phyloP scores from a whole-genome alignment of 2,888 invertebrate species.

The Lithophane socia region DNA sequence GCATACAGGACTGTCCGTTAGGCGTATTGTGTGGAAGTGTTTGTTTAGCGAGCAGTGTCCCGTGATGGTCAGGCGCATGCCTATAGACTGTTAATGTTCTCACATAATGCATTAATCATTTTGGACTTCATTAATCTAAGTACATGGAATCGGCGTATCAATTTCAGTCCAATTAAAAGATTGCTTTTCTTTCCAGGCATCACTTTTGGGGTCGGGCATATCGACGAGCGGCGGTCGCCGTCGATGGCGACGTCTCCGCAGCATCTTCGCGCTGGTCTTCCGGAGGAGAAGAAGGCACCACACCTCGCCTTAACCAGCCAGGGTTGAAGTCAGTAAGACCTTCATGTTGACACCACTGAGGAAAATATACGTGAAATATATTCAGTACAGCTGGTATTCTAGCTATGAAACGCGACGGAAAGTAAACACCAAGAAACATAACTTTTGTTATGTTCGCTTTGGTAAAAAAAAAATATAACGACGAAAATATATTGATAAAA shows the following conservation, averaged over 20 bases:
- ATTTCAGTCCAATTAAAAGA: neutral
- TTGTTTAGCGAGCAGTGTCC: too few relatives aligned
- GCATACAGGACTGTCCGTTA: too few relatives aligned
- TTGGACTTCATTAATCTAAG: neutral
- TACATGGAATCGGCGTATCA: neutral
- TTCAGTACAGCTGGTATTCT: constrained; percentile 32
- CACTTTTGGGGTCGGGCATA: constrained; percentile 87
- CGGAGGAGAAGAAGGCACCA: constrained; percentile 90
- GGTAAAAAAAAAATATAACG: constrained; percentile 21
- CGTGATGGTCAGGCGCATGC: too few relatives aligned
- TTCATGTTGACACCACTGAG: constrained; percentile 18
- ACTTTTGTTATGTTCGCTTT: constrained; percentile 56
- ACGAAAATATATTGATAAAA: constrained; percentile 41
- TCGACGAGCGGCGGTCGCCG: constrained; percentile 91
- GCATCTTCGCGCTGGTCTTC: constrained; percentile 96
- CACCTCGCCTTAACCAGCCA: constrained; percentile 73
- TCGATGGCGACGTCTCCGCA: constrained; percentile 95
- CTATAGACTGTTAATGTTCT: neutral
- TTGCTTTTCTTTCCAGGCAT: constrained; percentile 77
- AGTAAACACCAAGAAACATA: constrained; percentile 43
- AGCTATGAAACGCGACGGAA: constrained; percentile 30
- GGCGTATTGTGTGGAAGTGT: too few relatives aligned
- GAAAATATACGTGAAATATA: constrained; percentile 24
- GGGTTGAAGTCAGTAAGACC: constrained; percentile 47
- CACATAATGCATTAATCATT: neutral